Percentiles rank a stretch among this genome's conserved stretches.
These are phyloP conservation scores for Brotula barbata DNA, from an alignment of 2,797 vertebrate genomes.

Conservation along the genomic window DNA sequence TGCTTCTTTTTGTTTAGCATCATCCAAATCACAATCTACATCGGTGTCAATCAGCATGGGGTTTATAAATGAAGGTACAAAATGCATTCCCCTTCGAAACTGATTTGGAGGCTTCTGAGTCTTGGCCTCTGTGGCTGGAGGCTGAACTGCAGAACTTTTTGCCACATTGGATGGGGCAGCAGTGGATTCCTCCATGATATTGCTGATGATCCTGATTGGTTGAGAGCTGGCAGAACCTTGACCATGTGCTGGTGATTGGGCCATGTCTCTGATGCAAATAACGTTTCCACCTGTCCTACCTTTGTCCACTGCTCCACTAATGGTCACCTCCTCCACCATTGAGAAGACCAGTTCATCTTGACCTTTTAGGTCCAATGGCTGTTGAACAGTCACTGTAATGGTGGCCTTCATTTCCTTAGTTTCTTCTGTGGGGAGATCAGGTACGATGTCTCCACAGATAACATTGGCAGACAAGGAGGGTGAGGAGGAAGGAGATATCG, in stretches of 20 bases:
- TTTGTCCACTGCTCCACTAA: conserved; percentile 84
- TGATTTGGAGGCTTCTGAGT: conserved; percentile 78
- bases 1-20: conserved; percentile 77
- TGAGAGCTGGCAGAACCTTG: conserved; percentile 80
- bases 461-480: conserved; percentile 74
- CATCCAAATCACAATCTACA: conserved; percentile 75
- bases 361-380: conserved; percentile 91
- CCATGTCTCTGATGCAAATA: conserved; percentile 87
- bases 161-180: conserved; percentile 33
- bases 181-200: conserved; percentile 87
- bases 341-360: conserved; percentile 97
- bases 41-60: conserved; percentile 87
- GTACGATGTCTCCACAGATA: conserved; percentile 51
- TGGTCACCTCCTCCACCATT: conserved; percentile 93
- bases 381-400: conserved; percentile 94
- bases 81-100: conserved; percentile 73
- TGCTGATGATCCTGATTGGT: conserved; percentile 94
- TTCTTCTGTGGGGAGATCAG: conserved; percentile 65
- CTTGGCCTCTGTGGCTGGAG: conserved; percentile 72
- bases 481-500: conserved; percentile 77
- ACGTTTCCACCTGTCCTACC: conserved; percentile 86
- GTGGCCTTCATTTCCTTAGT: conserved; percentile 87
- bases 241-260: conserved; percentile 78
- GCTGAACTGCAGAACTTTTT: conserved; percentile 27
- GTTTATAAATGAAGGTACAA: conserved; percentile 85